Evolutionary conservation across 2,888 invertebrate species (phyloP).

Genomic region (Caradrina kadenii): DNA sequence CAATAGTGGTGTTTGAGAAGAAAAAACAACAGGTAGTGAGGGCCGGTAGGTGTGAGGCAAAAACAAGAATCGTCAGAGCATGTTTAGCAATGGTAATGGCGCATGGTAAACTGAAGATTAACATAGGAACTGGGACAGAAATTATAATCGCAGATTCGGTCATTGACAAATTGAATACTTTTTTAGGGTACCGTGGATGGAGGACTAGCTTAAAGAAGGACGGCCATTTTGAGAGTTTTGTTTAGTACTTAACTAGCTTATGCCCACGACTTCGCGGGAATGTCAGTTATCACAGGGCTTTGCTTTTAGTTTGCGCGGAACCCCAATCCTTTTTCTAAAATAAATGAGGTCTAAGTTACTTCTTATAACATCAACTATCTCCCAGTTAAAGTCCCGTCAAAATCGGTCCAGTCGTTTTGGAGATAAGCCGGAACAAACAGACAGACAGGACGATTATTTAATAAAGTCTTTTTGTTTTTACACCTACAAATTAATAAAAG

Average conservation of each 20-base stretch:
- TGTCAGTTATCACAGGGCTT: too few relatives aligned
- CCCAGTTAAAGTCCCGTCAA: too few relatives aligned
- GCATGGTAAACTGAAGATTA: constrained; percentile 60
- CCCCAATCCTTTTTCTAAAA: too few relatives aligned
- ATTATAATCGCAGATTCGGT: constrained; percentile 72
- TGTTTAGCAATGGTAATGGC: constrained; percentile 60
- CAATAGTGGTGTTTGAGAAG: background rate
- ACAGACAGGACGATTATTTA: too few relatives aligned
- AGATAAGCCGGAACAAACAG: too few relatives aligned
- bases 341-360: too few relatives aligned
- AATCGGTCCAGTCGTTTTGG: too few relatives aligned
- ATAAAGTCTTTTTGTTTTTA: too few relatives aligned
- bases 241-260: background rate
- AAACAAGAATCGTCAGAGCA: constrained; percentile 51
- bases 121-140: constrained; percentile 69
- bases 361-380: too few relatives aligned
- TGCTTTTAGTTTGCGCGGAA: too few relatives aligned
- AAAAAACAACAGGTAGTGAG: constrained; percentile 53
- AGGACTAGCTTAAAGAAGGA: background rate
- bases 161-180: constrained; percentile 65
- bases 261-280: too few relatives aligned
- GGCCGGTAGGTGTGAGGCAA: constrained; percentile 25
- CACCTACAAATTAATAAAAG: too few relatives aligned
- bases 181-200: constrained; percentile 49
- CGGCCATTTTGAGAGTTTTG: background rate